Conservation (phyloP, 2,888 invertebrate genomes). For the Callinectes sapidus region DNA sequence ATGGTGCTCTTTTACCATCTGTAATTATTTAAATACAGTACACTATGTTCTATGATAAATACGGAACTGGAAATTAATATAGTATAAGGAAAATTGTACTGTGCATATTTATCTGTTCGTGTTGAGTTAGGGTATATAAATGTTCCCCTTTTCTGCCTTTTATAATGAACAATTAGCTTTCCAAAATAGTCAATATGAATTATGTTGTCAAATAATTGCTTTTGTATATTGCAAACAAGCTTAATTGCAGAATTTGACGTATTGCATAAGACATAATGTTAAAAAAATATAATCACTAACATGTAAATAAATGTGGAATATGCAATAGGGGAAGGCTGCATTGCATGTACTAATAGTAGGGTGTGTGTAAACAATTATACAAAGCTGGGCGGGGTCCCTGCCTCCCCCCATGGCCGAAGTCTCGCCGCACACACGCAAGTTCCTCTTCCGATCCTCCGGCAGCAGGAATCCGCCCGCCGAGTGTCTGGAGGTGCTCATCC, state of each 20-base stretch:
- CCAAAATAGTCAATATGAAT: too few species aligned
- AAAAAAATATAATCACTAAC: background rate
- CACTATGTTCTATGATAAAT: background rate
- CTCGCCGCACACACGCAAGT: constrained; percentile 58
- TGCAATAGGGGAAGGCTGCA: background rate
- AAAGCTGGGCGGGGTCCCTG: background rate
- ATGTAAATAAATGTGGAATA: background rate
- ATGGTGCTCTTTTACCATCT: background rate
- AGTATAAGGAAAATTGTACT: too few species aligned
- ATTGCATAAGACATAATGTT: too few species aligned
- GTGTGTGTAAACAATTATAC: background rate
- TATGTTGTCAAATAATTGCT: too few species aligned
- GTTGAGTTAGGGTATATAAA: too few species aligned
- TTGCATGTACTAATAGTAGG: background rate
- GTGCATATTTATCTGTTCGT: too few species aligned
- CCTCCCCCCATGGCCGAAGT: constrained; percentile 54
- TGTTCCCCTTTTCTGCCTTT: too few species aligned
- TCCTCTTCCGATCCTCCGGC: constrained; percentile 55
- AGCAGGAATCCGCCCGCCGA: constrained; percentile 45
- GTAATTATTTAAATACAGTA: too few species aligned
- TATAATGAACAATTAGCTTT: too few species aligned
- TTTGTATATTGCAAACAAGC: too few species aligned
- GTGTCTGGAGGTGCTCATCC: constrained; percentile 62
- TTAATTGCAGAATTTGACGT: too few species aligned
- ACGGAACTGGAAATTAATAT: background rate